phyloP scores from a whole-genome alignment of 2,888 invertebrate genomes.

The Dryocosmus kuriphilus region DNA sequence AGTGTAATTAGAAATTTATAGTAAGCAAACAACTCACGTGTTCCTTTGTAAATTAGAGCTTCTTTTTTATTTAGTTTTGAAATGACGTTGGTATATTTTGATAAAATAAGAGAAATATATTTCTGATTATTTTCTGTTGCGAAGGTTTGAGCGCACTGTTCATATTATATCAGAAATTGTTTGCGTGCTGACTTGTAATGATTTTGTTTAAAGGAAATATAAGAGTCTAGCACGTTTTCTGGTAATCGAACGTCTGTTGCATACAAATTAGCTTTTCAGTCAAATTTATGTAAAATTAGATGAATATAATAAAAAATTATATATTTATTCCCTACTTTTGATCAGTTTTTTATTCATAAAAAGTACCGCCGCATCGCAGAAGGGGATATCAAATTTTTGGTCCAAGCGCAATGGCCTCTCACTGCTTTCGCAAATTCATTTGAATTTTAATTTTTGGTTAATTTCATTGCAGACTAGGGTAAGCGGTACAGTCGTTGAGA shows the following conservation, averaged over 20 bases:
- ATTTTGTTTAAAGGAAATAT: not conserved
- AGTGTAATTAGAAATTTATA: not conserved
- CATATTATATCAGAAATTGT: not conserved
- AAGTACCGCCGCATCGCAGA: too few species aligned
- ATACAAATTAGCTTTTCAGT: not conserved
- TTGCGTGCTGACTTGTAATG: not conserved
- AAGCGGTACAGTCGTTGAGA: too few species aligned
- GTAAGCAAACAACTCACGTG: not conserved
- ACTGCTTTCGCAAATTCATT: too few species aligned
- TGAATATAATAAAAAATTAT: slow-evolving; percentile 23
- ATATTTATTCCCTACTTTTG: slow-evolving; percentile 38
- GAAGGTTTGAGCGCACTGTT: not conserved
- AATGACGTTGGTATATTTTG: not conserved
- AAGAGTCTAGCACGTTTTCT: not conserved
- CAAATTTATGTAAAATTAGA: slow-evolving; percentile 39
- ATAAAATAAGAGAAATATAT: not conserved
- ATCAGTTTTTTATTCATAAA: not conserved
- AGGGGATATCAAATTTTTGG: too few species aligned
- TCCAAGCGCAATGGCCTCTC: too few species aligned
- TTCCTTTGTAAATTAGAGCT: not conserved
- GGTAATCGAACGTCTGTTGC: not conserved
- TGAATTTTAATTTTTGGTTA: too few species aligned
- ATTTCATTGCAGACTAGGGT: too few species aligned
- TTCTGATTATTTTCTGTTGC: not conserved
- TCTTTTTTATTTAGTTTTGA: not conserved